Conservation (phyloP, 2,113 vertebrate genomes). For the Falco punctatus region DNA sequence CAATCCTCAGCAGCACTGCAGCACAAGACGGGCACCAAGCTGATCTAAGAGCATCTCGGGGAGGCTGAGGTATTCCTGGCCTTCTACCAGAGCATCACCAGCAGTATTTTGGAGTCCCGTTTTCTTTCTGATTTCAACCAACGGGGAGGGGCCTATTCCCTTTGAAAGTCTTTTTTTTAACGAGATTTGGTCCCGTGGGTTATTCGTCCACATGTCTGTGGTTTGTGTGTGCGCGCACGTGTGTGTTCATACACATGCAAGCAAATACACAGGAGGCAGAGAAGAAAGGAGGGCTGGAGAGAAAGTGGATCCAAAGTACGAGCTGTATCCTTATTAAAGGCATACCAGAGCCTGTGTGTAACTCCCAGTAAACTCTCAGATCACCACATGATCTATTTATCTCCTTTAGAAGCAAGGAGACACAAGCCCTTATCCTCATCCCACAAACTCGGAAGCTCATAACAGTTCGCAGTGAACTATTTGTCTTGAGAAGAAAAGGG, state of each 20-base stretch:
- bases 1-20: background rate
- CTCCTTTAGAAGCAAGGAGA: background rate
- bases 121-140: background rate
- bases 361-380: background rate
- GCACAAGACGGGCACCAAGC: no score
- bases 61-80: background rate
- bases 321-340: background rate
- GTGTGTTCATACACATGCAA: background rate
- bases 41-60: rapidly evolving
- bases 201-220: background rate
- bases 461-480: rapidly evolving
- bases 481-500: background rate
- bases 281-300: background rate
- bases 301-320: background rate
- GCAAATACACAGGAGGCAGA: background rate
- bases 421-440: background rate
- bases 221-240: background rate
- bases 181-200: background rate
- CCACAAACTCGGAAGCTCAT: background rate
- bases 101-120: background rate
- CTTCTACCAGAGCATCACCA: background rate
- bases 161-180: background rate
- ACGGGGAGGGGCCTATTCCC: background rate
- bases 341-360: background rate
- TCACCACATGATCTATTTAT: background rate